Conservation (phyloP, 1,140 invertebrate species). For the Trichonephila inaurata region DNA sequence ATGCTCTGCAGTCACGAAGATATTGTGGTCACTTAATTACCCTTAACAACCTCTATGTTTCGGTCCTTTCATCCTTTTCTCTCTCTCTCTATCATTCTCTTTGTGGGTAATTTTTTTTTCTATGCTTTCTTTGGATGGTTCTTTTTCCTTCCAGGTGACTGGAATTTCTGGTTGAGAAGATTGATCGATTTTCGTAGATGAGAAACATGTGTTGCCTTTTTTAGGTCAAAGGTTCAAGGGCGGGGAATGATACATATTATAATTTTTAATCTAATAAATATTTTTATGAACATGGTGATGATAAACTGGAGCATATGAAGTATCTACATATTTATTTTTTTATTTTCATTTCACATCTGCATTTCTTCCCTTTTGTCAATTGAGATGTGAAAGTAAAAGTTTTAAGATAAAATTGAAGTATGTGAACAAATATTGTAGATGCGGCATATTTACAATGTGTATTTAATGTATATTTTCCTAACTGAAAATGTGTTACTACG, state of each 20-base stretch:
- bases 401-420: too few relatives aligned
- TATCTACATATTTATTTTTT: too few relatives aligned
- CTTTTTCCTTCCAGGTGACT: constrained; percentile 38
- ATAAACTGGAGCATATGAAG: too few relatives aligned
- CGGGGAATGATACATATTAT: neutral
- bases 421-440: too few relatives aligned
- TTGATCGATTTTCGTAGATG: constrained; percentile 33
- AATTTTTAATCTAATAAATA: neutral
- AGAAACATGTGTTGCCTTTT: constrained; percentile 46
- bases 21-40: constrained; percentile 14
- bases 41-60: neutral
- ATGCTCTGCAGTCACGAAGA: constrained; percentile 11
- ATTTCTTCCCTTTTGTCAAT: too few relatives aligned
- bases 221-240: constrained; percentile 38
- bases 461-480: too few relatives aligned
- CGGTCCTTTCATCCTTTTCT: neutral
- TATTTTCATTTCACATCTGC: too few relatives aligned
- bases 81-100: neutral
- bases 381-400: too few relatives aligned
- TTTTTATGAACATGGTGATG: too few relatives aligned
- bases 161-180: constrained; percentile 29
- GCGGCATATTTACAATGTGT: too few relatives aligned
- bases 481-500: too few relatives aligned
- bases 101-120: neutral
- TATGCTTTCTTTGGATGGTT: neutral